Conservation (phyloP, 1,140 invertebrate species). For the Drosophila quadrilineata region DNA sequence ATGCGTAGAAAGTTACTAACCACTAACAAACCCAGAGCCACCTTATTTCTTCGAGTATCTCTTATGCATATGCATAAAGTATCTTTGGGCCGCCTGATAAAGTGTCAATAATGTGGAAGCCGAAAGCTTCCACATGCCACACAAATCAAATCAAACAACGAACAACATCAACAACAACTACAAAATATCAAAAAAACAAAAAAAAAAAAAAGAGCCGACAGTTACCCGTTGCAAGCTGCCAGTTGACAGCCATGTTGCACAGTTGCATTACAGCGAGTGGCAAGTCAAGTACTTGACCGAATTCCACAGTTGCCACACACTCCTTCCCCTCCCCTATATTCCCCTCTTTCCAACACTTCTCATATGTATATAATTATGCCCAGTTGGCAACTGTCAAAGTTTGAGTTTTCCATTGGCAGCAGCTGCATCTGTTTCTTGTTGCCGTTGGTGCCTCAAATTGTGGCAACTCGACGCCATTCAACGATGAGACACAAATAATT, state of each 20-base stretch:
- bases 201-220: neutral
- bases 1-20: conserved; percentile 74
- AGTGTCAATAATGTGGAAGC: conserved; percentile 63
- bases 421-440: conserved; percentile 41
- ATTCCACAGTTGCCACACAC: conserved; percentile 44
- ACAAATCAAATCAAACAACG: conserved; percentile 72
- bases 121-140: conserved; percentile 72
- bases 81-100: conserved; percentile 35
- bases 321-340: neutral
- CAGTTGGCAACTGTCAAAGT: conserved; percentile 43
- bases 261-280: conserved; percentile 40
- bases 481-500: conserved; percentile 27
- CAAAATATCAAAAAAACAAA: too few species aligned
- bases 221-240: neutral
- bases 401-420: conserved; percentile 17
- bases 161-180: conserved; percentile 23
- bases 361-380: conserved; percentile 62
- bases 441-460: conserved; percentile 3
- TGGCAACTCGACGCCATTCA: conserved; percentile 7
- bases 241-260: conserved; percentile 27
- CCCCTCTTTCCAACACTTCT: conserved; percentile 13
- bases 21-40: too few species aligned
- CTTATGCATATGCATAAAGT: conserved; percentile 50
- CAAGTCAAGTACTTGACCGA: conserved; percentile 75
- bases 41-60: neutral